Evolutionary conservation across 2,888 invertebrate genomes (phyloP).

Genomic region (Gastrophysa polygoni): DNA sequence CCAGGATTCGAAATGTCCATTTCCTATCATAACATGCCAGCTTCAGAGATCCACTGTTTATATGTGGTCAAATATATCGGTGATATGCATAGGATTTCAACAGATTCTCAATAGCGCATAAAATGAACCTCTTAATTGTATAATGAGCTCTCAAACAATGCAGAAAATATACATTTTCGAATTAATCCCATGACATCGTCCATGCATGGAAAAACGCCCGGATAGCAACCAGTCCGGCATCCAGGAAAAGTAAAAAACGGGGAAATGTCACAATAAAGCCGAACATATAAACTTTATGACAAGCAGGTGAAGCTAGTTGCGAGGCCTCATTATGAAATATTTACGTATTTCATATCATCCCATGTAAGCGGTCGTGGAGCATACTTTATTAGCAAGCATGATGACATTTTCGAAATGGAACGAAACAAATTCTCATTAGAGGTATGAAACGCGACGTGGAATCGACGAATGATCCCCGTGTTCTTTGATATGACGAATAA

Average conservation of each 20-base stretch:
- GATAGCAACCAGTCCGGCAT: not conserved
- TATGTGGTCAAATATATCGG: too few species aligned
- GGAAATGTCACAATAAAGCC: constrained; percentile 42
- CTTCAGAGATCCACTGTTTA: too few species aligned
- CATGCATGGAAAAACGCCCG: constrained; percentile 10
- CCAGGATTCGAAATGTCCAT: too few species aligned
- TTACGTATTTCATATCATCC: constrained; percentile 38
- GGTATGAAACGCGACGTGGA: not conserved
- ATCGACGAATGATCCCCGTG: not conserved
- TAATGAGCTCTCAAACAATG: not conserved
- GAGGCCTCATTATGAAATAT: constrained; percentile 44
- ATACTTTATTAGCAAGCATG: constrained; percentile 31
- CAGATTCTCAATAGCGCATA: too few species aligned
- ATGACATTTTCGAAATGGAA: constrained; percentile 32
- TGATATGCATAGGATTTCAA: too few species aligned
- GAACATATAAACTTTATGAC: constrained; percentile 41
- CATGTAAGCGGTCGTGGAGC: constrained; percentile 24
- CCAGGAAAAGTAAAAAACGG: constrained; percentile 28
- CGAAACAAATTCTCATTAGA: constrained; percentile 21
- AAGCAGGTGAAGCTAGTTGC: constrained; percentile 31
- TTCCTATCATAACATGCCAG: too few species aligned
- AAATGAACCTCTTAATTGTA: too few species aligned
- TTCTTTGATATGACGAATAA: not conserved
- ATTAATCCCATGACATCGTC: not conserved
- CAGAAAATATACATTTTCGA: not conserved